These are phyloP conservation scores for Prionailurus bengalensis DNA, from an alignment of 2,113 vertebrate species.

Conservation along the genomic window DNA sequence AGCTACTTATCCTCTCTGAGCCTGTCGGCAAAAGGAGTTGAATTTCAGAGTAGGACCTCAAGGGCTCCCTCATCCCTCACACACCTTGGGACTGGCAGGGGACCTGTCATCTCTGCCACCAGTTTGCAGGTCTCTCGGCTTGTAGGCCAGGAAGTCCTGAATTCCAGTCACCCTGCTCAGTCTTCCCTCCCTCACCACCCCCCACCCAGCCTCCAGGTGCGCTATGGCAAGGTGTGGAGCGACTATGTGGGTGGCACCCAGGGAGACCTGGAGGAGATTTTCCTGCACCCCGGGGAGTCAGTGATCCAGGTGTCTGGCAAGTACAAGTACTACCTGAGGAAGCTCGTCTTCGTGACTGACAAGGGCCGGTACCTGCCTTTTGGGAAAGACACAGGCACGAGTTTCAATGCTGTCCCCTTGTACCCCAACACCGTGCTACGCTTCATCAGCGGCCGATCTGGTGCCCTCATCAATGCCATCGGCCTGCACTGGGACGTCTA, in stretches of 20 bases:
- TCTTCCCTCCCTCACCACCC: background rate
- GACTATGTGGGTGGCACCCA: constrained; percentile 71
- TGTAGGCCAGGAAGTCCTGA: background rate
- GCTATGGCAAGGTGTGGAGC: constrained; percentile 84
- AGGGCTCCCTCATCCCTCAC: background rate
- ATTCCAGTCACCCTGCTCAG: background rate
- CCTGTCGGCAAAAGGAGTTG: background rate
- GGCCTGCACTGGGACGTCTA: constrained; percentile 80
- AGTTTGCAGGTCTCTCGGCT: background rate
- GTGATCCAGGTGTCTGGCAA: constrained; percentile 82
- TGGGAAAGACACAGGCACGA: constrained; percentile 77
- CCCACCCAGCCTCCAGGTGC: constrained; percentile 79
- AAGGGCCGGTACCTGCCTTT: constrained; percentile 78
- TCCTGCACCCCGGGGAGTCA: constrained; percentile 79
- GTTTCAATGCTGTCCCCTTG: constrained; percentile 78
- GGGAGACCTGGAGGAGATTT: constrained; percentile 83
- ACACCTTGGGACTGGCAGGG: no score
- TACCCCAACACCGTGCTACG: constrained; percentile 76
- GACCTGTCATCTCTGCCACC: background rate
- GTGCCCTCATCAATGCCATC: constrained; percentile 70
- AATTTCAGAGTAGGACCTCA: background rate
- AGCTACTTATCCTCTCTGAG: background rate
- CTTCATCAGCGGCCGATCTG: constrained; percentile 78
- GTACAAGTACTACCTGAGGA: constrained; percentile 60
- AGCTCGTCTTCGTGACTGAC: constrained; percentile 77